A percentile compares a stretch with the other conserved stretches of the same genome.
Conservation (phyloP, 2,113 vertebrate species). For the Calonectris borealis region DNA sequence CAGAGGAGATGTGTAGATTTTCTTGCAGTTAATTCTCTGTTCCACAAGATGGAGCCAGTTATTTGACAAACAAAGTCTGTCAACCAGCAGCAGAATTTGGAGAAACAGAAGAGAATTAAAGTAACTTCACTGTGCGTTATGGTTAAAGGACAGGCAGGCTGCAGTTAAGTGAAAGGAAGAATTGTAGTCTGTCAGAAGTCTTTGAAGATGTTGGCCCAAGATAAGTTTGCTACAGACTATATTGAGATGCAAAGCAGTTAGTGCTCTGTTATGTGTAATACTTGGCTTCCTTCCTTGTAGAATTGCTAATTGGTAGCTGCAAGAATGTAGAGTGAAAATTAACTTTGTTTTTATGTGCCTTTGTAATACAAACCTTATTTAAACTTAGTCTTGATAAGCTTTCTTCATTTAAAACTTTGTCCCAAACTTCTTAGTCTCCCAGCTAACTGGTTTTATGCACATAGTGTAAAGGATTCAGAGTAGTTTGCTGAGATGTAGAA, state of each 20-base stretch:
- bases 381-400: neutral
- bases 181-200: neutral
- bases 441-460: neutral
- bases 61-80: neutral
- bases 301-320: neutral
- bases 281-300: neutral
- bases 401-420: neutral
- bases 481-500: neutral
- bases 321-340: neutral
- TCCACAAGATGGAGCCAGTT: constrained; percentile 60
- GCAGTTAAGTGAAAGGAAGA: neutral
- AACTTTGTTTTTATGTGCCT: neutral
- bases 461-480: neutral
- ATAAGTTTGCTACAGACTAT: neutral
- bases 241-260: neutral
- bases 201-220: neutral
- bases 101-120: neutral
- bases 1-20: neutral
- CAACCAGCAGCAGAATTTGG: neutral
- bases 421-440: neutral
- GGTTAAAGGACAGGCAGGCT: neutral
- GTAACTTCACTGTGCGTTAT: neutral
- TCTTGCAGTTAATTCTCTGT: neutral
- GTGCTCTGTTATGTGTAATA: neutral
- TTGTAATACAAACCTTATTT: neutral